These are phyloP conservation scores for Philopedon plagiatum DNA, from an alignment of 2,888 invertebrate genomes.

Conservation along the genomic window DNA sequence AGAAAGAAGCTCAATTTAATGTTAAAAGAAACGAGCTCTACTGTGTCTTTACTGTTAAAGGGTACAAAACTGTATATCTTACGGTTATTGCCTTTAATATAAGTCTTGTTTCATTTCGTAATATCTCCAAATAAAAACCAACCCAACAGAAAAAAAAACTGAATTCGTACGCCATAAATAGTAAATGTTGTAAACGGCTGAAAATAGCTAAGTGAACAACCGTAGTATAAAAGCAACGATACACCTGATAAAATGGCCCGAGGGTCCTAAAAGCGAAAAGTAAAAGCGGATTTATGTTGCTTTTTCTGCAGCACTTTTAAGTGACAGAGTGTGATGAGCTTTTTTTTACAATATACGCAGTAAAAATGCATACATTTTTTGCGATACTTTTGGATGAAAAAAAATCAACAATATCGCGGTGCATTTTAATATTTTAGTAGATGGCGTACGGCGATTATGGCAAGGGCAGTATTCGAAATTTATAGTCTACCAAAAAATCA, in stretches of 20 bases:
- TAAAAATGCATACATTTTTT: not conserved
- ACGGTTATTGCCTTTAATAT: too few relatives aligned
- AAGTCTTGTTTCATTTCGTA: too few relatives aligned
- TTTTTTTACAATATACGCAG: slow-evolving; percentile 2
- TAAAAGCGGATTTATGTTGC: not conserved
- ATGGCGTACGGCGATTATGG: too few relatives aligned
- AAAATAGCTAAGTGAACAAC: not conserved
- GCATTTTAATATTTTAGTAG: too few relatives aligned
- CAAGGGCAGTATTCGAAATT: too few relatives aligned
- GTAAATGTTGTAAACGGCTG: not conserved
- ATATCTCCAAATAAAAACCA: not conserved
- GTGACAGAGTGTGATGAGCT: not conserved
- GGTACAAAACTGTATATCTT: too few relatives aligned
- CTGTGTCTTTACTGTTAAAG: too few relatives aligned
- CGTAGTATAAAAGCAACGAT: not conserved
- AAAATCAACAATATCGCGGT: too few relatives aligned
- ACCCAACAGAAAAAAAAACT: too few relatives aligned
- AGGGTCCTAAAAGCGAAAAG: not conserved
- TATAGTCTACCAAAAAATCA: too few relatives aligned
- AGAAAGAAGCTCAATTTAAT: too few relatives aligned
- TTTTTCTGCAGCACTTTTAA: not conserved
- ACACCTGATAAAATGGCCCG: not conserved
- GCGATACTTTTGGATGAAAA: not conserved
- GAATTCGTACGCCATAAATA: not conserved
- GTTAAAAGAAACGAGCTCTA: too few relatives aligned